Evolutionary conservation across 2,888 invertebrate genomes (phyloP).

Genomic region (Lepidocyrtinus sp.): DNA sequence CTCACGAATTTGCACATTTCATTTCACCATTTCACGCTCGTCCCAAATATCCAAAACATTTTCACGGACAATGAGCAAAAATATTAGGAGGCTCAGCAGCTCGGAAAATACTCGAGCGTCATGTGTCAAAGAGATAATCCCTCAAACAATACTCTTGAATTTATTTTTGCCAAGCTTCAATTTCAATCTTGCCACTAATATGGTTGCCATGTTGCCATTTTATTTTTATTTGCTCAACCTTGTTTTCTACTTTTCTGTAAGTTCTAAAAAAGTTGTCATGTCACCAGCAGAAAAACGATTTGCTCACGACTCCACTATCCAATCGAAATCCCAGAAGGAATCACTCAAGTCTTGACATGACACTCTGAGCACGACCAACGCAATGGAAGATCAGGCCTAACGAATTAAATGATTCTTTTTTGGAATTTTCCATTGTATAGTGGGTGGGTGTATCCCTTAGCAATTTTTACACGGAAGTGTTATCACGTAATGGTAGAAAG

Average conservation of each 20-base stretch:
- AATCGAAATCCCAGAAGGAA: no score
- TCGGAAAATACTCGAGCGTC: neutral
- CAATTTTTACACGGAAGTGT: neutral
- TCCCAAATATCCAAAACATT: no score
- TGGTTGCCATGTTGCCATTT: neutral
- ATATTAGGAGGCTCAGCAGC: neutral
- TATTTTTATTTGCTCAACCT: no score
- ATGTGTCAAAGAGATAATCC: neutral
- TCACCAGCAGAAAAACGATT: neutral
- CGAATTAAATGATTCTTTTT: neutral
- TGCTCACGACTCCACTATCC: neutral
- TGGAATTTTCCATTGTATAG: neutral
- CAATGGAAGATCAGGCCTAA: neutral
- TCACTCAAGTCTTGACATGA: neutral
- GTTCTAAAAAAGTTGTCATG: neutral
- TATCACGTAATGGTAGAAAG: no score
- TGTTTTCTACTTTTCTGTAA: neutral
- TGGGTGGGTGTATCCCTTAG: neutral
- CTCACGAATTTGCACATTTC: no score
- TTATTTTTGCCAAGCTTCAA: neutral
- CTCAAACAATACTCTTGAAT: neutral
- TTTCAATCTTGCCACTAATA: neutral
- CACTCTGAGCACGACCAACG: no score
- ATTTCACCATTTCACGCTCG: no score
- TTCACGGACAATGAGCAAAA: no score